These are phyloP conservation scores for Acanthosepion esculentum DNA, from an alignment of 2,888 invertebrate genomes.

Conservation along the genomic window DNA sequence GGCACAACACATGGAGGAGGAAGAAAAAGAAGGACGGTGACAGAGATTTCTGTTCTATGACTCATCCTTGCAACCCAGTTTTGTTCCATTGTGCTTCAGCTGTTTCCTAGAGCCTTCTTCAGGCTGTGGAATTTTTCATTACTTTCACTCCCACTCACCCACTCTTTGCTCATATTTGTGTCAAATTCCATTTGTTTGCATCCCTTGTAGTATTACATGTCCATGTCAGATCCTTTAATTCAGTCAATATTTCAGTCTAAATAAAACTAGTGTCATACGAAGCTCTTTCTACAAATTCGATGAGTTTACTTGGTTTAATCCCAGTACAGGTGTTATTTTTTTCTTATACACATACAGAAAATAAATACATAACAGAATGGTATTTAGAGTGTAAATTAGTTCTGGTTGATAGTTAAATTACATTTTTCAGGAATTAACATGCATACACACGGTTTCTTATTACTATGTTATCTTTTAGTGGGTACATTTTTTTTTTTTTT, in stretches of 20 bases:
- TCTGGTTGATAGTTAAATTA: too few species aligned
- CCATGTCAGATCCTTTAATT: not conserved
- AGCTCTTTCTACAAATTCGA: not conserved
- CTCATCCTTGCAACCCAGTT: not conserved
- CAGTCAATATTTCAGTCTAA: not conserved
- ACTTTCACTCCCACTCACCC: not conserved
- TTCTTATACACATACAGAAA: too few species aligned
- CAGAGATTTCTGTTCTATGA: not conserved
- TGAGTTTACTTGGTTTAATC: too few species aligned
- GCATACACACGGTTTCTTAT: too few species aligned
- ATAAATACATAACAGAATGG: too few species aligned
- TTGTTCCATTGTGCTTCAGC: constrained; percentile 4
- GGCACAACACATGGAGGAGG: not conserved
- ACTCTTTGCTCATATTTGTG: not conserved
- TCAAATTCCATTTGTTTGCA: constrained; percentile 12
- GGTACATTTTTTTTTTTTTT: too few species aligned
- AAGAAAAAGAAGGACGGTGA: not conserved
- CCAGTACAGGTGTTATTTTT: too few species aligned
- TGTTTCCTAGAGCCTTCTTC: not conserved
- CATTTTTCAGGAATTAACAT: too few species aligned
- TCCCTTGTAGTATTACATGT: not conserved
- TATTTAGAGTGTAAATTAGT: too few species aligned
- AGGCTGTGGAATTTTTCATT: not conserved
- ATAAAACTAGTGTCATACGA: not conserved
- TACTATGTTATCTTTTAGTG: too few species aligned